These are phyloP conservation scores for Drosophila sulfurigaster DNA, from an alignment of 1,140 invertebrate species.

Conservation along the genomic window DNA sequence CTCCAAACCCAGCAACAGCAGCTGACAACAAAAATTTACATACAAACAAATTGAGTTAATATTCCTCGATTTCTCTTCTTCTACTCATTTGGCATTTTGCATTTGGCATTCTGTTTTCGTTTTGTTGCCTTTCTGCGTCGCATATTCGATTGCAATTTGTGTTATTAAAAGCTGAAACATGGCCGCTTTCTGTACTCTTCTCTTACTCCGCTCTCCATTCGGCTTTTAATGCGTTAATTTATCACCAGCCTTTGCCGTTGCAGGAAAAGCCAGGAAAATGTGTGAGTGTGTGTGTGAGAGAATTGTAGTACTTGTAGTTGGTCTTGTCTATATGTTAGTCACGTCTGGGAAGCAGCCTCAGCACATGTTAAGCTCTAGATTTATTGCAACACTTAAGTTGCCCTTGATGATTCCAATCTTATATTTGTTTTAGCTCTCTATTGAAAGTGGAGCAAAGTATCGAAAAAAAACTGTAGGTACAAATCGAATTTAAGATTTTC, in stretches of 20 bases:
- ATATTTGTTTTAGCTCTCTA: conserved; percentile 11
- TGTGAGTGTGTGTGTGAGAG: not conserved
- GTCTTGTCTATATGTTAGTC: conserved; percentile 49
- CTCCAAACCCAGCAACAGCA: not conserved
- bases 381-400: conserved; percentile 54
- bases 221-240: conserved; percentile 60
- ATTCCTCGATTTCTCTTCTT: conserved; percentile 5
- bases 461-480: not conserved
- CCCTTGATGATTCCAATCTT: conserved; percentile 34
- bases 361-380: conserved; percentile 59
- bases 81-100: conserved; percentile 33
- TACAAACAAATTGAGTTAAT: conserved; percentile 64
- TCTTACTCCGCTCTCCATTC: not conserved
- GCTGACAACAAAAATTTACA: conserved; percentile 13
- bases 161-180: conserved; percentile 76
- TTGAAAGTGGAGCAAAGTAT: not conserved
- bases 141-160: conserved; percentile 79
- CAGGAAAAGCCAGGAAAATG: not conserved
- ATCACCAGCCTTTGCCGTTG: conserved; percentile 32
- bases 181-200: conserved; percentile 16
- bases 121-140: conserved; percentile 33
- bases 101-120: conserved; percentile 71
- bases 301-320: not conserved
- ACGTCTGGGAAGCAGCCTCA: conserved; percentile 49
- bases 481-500: not conserved